These are phyloP conservation scores for Planococcus citri DNA, from an alignment of 1,140 invertebrate species.

Conservation along the genomic window DNA sequence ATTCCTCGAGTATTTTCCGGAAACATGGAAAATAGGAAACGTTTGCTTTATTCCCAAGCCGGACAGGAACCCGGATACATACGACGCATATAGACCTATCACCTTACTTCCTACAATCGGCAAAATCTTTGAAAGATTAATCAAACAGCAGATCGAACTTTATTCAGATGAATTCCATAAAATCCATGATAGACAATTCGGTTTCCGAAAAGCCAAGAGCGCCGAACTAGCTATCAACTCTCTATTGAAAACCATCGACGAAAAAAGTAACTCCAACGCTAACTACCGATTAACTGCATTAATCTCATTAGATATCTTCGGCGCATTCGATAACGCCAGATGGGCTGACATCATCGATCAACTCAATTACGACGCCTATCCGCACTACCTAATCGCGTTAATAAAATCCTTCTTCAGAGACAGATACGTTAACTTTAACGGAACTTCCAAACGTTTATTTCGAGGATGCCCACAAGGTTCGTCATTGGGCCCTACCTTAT, in stretches of 20 bases:
- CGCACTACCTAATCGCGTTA: neutral
- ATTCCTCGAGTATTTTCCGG: neutral
- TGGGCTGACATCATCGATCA: neutral
- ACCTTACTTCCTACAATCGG: neutral
- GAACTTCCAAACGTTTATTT: neutral
- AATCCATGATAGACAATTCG: neutral
- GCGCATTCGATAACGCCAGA: neutral
- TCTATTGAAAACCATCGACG: neutral
- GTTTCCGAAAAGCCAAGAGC: neutral
- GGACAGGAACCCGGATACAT: neutral
- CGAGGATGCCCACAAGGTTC: conserved; percentile 17
- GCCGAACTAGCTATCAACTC: neutral
- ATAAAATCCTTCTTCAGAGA: neutral
- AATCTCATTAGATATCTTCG: conserved; percentile 5
- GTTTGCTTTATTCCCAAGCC: neutral
- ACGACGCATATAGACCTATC: neutral
- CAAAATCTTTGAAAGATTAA: neutral
- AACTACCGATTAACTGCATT: neutral
- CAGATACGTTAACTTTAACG: neutral
- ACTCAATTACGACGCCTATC: neutral
- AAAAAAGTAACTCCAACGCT: neutral
- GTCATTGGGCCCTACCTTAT: neutral
- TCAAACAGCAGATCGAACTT: neutral
- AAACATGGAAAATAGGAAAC: neutral
- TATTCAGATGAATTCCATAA: neutral